Conservation (phyloP, 2,888 invertebrate species). For the Chrysina gloriosa region DNA sequence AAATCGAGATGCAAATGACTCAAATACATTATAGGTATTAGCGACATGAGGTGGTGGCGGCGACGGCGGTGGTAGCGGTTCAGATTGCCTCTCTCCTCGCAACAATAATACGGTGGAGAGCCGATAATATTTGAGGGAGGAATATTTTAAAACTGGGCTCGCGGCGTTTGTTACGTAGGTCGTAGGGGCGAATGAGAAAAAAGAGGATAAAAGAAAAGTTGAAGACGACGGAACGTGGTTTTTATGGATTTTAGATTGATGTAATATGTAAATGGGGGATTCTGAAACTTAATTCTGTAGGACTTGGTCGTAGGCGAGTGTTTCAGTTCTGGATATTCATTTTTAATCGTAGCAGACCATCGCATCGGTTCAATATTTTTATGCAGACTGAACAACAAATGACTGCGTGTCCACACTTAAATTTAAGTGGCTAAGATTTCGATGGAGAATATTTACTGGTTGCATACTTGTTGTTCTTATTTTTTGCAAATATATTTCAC, state of each 20-base stretch:
- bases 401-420: no score
- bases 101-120: constrained; percentile 42
- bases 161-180: constrained; percentile 40
- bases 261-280: constrained; percentile 32
- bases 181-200: background rate
- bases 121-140: constrained; percentile 55
- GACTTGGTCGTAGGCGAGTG: background rate
- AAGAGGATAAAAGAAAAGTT: constrained; percentile 8
- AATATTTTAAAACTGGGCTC: constrained; percentile 56
- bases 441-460: no score
- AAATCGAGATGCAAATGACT: constrained; percentile 48
- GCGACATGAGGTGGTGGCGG: constrained; percentile 45
- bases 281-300: constrained; percentile 4
- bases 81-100: constrained; percentile 47
- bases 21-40: constrained; percentile 49
- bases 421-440: no score
- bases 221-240: constrained; percentile 21
- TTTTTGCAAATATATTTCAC: no score
- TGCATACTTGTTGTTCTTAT: no score
- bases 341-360: background rate
- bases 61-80: constrained; percentile 42
- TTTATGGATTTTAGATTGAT: constrained; percentile 33
- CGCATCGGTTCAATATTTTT: no score
- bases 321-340: background rate
- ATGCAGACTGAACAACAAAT: no score